Evolutionary conservation across 2,888 invertebrate species (phyloP), one percentile per base, ranked within the genome.

Genomic region (Crematogaster levior): DNA sequence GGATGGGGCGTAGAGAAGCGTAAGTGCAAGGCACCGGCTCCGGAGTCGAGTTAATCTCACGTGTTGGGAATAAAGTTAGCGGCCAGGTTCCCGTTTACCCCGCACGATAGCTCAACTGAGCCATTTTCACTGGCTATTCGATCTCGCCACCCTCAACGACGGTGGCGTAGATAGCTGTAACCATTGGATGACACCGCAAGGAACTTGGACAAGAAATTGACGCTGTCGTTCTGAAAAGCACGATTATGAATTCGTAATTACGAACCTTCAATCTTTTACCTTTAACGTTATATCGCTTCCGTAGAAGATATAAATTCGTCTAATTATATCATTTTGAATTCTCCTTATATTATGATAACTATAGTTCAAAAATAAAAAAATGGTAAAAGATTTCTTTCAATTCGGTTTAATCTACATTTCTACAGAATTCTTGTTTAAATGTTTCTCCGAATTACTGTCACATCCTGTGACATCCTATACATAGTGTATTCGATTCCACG

Each of bases 1-100:
- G 84, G 56, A 61, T 21, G 30, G 61, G 68, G 84, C 40, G n/a
- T 30, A 61, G 88, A 61, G 72, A 60, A 74, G 58, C 61, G 86
- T 85, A 89, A 87, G 88, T 88, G 88, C 88, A 84, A 88, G 88
- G 86, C 80, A 84, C 72, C 81, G 80, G 86, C 79, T 63, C 85
- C 37, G 74, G 84, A 88, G 86, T 87, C 87, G 89, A 89, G 90
- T 92, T 90, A 88, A 91, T 92, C 90, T 91, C 88, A 91, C 92
- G 91, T 91, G 90, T 91, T 89, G 89, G 89, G 89, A 91, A 92
- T 92, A 91, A 91, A 92, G 91, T 92, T 92, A 91, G 90, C 89
- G 85, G 83, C 85, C 81, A 63, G 82, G 84, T 86, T 65, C 84
- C 84, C 87, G 86, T 90, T 89, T 90, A 88, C 84, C 65, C 83